Conservation (phyloP, 2,888 invertebrate species). For the Meloe dianella region DNA sequence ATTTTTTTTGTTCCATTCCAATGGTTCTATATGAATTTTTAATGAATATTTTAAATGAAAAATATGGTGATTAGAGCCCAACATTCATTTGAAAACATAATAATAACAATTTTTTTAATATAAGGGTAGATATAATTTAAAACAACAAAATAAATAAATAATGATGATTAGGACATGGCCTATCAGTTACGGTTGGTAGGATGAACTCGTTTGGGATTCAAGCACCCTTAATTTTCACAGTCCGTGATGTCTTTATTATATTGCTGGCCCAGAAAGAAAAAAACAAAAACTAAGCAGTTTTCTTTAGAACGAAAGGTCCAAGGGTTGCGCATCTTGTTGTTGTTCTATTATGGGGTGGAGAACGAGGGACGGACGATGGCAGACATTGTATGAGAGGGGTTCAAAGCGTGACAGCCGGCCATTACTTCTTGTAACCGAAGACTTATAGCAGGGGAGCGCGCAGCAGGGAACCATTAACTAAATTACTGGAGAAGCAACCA, state of each 20-base stretch:
- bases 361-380: constrained; percentile 41
- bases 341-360: constrained; percentile 25
- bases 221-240: constrained; percentile 35
- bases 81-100: background rate
- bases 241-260: constrained; percentile 40
- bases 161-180: background rate
- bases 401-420: constrained; percentile 60
- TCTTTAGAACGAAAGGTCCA: constrained; percentile 25
- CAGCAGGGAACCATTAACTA: constrained; percentile 61
- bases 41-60: constrained; percentile 28
- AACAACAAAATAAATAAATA: constrained; percentile 15
- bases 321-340: constrained; percentile 28
- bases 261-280: constrained; percentile 28
- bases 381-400: constrained; percentile 50
- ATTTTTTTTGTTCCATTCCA: constrained; percentile 5
- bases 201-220: constrained; percentile 15
- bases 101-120: constrained; percentile 25
- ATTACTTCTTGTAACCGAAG: constrained; percentile 61
- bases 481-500: constrained; percentile 60
- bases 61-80: background rate
- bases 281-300: constrained; percentile 37
- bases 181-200: background rate
- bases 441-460: constrained; percentile 57
- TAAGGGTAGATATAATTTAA: constrained; percentile 15
- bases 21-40: constrained; percentile 26